Evolutionary conservation across 2,797 vertebrate genomes (phyloP).

Genomic region (Morelia viridis): DNA sequence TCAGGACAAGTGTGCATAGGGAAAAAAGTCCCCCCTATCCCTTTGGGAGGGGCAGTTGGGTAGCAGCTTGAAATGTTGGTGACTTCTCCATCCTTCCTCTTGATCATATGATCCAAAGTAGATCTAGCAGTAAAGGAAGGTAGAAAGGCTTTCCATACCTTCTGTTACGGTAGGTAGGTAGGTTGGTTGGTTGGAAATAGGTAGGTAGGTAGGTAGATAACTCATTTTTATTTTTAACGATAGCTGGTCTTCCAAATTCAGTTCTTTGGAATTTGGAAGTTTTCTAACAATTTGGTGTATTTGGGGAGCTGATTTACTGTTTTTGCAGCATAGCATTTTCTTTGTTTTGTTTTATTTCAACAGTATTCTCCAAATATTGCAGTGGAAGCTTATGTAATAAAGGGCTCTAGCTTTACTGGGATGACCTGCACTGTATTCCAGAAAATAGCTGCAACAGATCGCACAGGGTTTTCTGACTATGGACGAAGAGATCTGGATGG

Average conservation of each 20-base stretch:
- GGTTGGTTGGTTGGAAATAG: too few species aligned
- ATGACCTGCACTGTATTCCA: conserved; percentile 97
- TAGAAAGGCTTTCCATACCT: too few species aligned
- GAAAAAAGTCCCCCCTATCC: neutral
- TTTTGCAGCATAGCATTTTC: neutral
- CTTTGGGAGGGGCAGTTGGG: neutral
- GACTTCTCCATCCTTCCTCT: neutral
- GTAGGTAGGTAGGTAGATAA: too few species aligned
- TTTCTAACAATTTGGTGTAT: neutral
- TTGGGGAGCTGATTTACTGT: neutral
- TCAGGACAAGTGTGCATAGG: neutral
- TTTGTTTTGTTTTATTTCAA: conserved; percentile 26
- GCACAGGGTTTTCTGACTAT: conserved; percentile 76
- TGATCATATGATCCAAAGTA: neutral
- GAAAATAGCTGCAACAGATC: conserved; percentile 82
- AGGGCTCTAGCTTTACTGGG: conserved; percentile 86
- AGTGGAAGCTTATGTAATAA: conserved; percentile 89
- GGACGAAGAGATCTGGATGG: conserved; percentile 78
- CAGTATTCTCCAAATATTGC: conserved; percentile 96
- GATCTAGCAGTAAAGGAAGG: too few species aligned
- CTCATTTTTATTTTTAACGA: neutral
- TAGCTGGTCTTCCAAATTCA: neutral
- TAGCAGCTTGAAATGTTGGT: neutral
- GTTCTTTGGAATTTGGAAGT: neutral
- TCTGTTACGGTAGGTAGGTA: too few species aligned